Percentiles rank a stretch among this genome's conserved stretches.
Evolutionary conservation across 2,888 invertebrate genomes (phyloP).

Genomic region (Malacosoma neustria): DNA sequence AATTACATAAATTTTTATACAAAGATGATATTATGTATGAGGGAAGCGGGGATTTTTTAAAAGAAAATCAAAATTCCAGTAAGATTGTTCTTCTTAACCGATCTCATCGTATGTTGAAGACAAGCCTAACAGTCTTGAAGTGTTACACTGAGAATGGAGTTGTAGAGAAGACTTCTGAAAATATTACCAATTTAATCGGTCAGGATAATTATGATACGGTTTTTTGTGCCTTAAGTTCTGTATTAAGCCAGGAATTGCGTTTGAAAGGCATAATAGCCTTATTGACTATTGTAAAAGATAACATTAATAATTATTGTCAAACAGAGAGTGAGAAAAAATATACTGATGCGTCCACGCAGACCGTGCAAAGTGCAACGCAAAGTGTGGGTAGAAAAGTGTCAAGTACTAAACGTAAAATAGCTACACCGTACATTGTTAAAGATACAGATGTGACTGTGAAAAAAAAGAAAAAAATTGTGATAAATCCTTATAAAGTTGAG

Average conservation of each 20-base stretch:
- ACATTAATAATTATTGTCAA: slow-evolving; percentile 19
- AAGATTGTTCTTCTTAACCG: slow-evolving; percentile 30
- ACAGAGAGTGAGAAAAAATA: slow-evolving; percentile 15
- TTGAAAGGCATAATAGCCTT: slow-evolving; percentile 40
- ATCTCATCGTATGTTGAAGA: slow-evolving; percentile 24
- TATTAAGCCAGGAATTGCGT: slow-evolving; percentile 42
- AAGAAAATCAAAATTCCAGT: slow-evolving; percentile 33
- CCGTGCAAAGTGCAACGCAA: too few species aligned
- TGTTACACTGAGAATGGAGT: slow-evolving; percentile 16
- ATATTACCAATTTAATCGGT: slow-evolving; percentile 39
- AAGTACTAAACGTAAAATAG: slow-evolving; percentile 18
- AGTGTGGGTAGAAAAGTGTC: too few species aligned
- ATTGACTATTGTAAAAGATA: slow-evolving; percentile 22
- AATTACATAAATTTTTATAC: slow-evolving; percentile 4
- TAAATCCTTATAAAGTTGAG: slow-evolving; percentile 25
- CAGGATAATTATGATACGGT: slow-evolving; percentile 45
- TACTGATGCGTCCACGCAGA: not conserved
- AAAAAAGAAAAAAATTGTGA: slow-evolving; percentile 22
- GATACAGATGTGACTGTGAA: slow-evolving; percentile 12
- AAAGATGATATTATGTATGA: slow-evolving; percentile 36
- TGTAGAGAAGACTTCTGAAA: slow-evolving; percentile 37
- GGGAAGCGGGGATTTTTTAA: slow-evolving; percentile 33
- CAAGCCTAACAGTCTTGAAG: slow-evolving; percentile 34
- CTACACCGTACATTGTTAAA: slow-evolving; percentile 37
- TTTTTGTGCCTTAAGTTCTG: slow-evolving; percentile 40